Conservation (phyloP, 2,888 invertebrate species). For the Hemistola chrysoprasaria region DNA sequence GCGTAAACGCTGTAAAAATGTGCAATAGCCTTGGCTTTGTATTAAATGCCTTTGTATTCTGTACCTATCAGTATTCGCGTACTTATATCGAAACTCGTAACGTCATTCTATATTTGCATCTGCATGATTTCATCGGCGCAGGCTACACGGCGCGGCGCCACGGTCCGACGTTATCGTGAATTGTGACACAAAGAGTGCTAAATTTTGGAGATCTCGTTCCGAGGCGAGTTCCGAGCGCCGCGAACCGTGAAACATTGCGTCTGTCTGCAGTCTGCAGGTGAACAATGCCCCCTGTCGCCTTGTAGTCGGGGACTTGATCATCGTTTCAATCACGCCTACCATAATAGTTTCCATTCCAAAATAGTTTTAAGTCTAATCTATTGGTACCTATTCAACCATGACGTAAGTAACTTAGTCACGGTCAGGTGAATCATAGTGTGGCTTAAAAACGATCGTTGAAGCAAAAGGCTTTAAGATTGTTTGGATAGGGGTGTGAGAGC, state of each 20-base stretch:
- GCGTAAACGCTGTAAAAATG: no score
- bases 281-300: slow-evolving; percentile 33
- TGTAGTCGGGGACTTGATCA: neutral
- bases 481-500: no score
- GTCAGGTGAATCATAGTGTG: slow-evolving; percentile 24
- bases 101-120: slow-evolving; percentile 32
- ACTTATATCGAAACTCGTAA: neutral
- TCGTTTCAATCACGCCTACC: neutral
- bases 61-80: slow-evolving; percentile 1
- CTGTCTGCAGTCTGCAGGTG: no score
- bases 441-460: no score
- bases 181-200: slow-evolving; percentile 6
- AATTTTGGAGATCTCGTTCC: neutral
- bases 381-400: slow-evolving; percentile 11
- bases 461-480: no score
- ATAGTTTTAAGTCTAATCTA: slow-evolving; percentile 11
- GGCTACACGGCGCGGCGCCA: no score
- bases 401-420: slow-evolving; percentile 25
- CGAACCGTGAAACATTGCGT: slow-evolving; percentile 46
- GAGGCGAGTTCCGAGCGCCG: slow-evolving; percentile 1
- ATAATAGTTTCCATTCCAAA: slow-evolving; percentile 10
- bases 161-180: neutral
- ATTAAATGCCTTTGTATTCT: slow-evolving; percentile 5
- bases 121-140: slow-evolving; percentile 34
- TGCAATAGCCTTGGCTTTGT: no score